Evolutionary conservation across 2,888 invertebrate species (phyloP), one percentile per base, ranked within the genome.

Genomic region (Drosophila glabriapex): DNA sequence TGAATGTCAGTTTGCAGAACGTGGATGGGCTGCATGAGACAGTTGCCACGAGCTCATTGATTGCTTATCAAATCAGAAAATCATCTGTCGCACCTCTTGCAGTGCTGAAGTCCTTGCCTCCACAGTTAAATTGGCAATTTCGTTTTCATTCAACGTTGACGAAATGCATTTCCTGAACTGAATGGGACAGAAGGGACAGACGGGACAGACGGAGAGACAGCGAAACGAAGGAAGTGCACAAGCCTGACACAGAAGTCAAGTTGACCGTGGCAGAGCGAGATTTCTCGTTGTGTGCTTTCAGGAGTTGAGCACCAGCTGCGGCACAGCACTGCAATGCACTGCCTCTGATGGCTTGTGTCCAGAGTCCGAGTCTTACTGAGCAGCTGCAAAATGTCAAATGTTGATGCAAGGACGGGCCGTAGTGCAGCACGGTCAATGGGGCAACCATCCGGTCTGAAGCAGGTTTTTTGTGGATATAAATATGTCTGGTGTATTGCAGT

Each of bases 111-210:
- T n/a, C 35, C 10, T 22, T 19, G 43, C 49, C 60, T 65, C 67
- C 66, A 56, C 61, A 70, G 71, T 72, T 72, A 84, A 90, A 91
- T 90, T 90, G 89, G 75, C 91, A 90, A 91, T 91, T 90, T 90
- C 83, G 74, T 80, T 90, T 90, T 89, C 87, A 87, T 82, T 86
- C 76, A 85, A 71, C 75, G 72, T 77, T 85, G 88, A 90, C 82
- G 91, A 87, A 89, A 85, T 85, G 83, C 84, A 88, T 88, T 89
- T 89, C 89, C 89, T 76, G 86, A 69, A 86, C 89, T 78, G 70
- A 75, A 80, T 74, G 78, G 76, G 76, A 69, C 80, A 70, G 49
- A 33, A 10, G 25, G 22, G 22, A 53, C 80, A 70, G 49, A 33
- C 31, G 25, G 22, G 22, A 53, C 10, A 54, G 25, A 31, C 49